Conservation (phyloP, 2,797 vertebrate species). For the Rhincodon typus region DNA sequence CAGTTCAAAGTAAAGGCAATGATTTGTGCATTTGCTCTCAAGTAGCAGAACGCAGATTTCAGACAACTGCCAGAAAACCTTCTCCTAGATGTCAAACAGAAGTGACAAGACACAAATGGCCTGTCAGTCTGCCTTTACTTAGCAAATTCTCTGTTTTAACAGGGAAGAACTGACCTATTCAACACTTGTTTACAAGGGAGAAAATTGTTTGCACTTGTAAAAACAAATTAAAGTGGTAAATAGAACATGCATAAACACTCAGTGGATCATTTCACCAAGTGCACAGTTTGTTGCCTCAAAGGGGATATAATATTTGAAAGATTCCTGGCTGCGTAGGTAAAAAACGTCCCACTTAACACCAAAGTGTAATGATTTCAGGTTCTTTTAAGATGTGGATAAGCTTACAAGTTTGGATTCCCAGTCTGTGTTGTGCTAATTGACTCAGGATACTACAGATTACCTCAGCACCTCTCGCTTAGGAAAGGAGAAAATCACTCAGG, state of each 20-base stretch:
- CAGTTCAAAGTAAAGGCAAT: background rate
- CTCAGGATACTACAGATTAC: background rate
- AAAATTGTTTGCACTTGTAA: conserved; percentile 33
- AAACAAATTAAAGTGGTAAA: conserved; percentile 29
- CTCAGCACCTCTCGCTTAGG: background rate
- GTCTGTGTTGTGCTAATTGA: background rate
- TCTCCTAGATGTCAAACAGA: background rate
- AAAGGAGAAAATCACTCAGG: background rate
- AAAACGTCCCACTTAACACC: background rate
- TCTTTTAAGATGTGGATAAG: background rate
- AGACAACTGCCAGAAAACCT: background rate
- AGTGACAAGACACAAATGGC: conserved; percentile 16
- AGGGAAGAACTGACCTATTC: background rate
- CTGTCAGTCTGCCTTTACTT: conserved; percentile 23
- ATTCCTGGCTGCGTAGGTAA: background rate
- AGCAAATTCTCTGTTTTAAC: background rate
- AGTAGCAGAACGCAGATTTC: background rate
- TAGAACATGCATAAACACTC: background rate
- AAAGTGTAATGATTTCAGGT: background rate
- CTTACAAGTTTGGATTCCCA: background rate
- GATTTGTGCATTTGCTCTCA: background rate
- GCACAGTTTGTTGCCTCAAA: conserved; percentile 5
- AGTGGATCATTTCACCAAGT: background rate
- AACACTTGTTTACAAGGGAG: background rate
- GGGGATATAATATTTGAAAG: background rate